phyloP scores from a whole-genome alignment of 2,888 invertebrate genomes.

The Cataglyphis altisquamis region DNA sequence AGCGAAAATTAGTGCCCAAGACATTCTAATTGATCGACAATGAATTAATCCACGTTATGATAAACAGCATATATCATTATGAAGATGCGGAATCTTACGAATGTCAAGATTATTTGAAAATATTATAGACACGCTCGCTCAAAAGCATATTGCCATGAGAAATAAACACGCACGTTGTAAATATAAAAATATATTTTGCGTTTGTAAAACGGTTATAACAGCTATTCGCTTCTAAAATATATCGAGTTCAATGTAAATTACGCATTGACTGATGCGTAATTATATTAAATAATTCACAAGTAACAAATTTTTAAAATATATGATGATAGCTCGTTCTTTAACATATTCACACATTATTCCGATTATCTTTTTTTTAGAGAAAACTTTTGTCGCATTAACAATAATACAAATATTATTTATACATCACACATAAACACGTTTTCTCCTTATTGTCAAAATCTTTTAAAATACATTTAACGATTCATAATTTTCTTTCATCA shows the following conservation, averaged over 20 bases:
- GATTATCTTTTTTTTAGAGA: not conserved
- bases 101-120: not conserved
- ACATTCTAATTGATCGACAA: conserved; percentile 47
- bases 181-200: conserved; percentile 78
- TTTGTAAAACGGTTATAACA: conserved; percentile 48
- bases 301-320: conserved; percentile 48
- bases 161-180: conserved; percentile 53
- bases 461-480: conserved; percentile 19
- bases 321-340: conserved; percentile 1
- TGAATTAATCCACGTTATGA: not conserved
- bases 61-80: not conserved
- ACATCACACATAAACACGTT: conserved; percentile 6
- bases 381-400: conserved; percentile 16
- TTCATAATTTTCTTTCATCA: conserved; percentile 34
- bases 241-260: conserved; percentile 26
- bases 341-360: not conserved
- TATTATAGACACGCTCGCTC: not conserved
- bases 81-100: not conserved
- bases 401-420: conserved; percentile 16
- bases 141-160: not conserved
- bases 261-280: conserved; percentile 6
- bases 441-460: conserved; percentile 25
- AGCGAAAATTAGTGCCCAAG: conserved; percentile 26
- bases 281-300: conserved; percentile 24
- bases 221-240: conserved; percentile 25